A percentile compares a stretch with the other conserved stretches of the same genome.
These are phyloP conservation scores for Oryzias melastigma DNA, from an alignment of 2,113 vertebrate species.

Conservation along the genomic window DNA sequence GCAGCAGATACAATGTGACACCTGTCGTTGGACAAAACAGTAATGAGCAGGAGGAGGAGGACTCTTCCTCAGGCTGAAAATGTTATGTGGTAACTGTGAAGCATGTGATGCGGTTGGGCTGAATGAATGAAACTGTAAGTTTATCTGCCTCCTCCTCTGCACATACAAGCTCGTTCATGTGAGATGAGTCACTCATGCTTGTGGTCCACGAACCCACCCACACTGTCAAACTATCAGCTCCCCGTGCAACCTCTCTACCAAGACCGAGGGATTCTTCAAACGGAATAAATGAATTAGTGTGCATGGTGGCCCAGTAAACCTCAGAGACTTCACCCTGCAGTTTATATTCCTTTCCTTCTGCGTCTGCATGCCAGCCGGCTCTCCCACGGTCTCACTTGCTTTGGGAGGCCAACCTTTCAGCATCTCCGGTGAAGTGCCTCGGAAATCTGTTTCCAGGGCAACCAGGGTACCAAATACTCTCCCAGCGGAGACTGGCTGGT, in stretches of 20 bases:
- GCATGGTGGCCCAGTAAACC: constrained; percentile 28
- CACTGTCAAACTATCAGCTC: constrained; percentile 33
- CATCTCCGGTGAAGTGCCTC: constrained; percentile 75
- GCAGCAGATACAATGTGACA: constrained; percentile 44
- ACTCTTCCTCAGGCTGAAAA: constrained; percentile 29
- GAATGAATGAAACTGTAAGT: constrained; percentile 45
- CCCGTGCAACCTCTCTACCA: constrained; percentile 18
- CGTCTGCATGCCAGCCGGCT: background rate
- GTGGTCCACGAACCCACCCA: constrained; percentile 53
- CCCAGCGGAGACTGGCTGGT: constrained; percentile 62
- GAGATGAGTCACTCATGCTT: constrained; percentile 63
- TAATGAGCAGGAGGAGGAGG: constrained; percentile 12
- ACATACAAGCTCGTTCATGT: constrained; percentile 39
- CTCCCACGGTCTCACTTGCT: constrained; percentile 57
- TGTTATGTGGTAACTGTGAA: constrained; percentile 8
- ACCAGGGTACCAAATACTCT: constrained; percentile 76
- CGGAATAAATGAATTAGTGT: constrained; percentile 13
- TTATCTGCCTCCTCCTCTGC: constrained; percentile 40
- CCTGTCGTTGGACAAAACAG: constrained; percentile 34
- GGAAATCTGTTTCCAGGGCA: constrained; percentile 83
- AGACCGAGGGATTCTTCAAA: constrained; percentile 13
- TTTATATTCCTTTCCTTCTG: constrained; percentile 31
- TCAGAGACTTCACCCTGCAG: constrained; percentile 20
- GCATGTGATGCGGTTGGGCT: constrained; percentile 27
- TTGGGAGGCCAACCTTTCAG: constrained; percentile 75